Base-by-base conservation (phyloP, 92 coral and sea anemone genomes). In the Chrysogorgia sp. region DNA sequence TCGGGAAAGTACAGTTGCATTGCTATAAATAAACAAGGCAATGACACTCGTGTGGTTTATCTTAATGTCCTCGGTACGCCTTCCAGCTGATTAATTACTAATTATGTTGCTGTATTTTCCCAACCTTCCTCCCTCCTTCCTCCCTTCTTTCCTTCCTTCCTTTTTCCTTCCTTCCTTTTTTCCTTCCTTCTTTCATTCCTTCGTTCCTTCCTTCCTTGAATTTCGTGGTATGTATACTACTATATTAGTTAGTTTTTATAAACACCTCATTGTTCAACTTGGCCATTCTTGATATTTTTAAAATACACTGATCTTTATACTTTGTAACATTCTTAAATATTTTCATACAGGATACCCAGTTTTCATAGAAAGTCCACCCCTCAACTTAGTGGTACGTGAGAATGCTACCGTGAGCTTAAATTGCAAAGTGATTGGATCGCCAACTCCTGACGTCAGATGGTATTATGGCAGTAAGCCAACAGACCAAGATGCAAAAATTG, bases 1-100 rank as follows among this genome's bases (percentile, higher is more conserved):
- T 85, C 86, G 24, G 98, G 97, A 25, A 14, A 55, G 8, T 93
- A 93, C 77, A 75, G 82, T 45, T 93, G 98, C 72, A 82, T 85
- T 4, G 98, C 94, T 1, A 61, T 57, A 43, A 93, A 93, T 41
- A 62, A 83, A 0, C 75, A 33, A 49, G 97, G 91, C 21, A 67
- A 71, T 32, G 75, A 71, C 25, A 82, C 85, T 10, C 82, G 82
- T 7, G 40, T 41, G 20, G 86, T 86, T 50, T 77, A 88, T 63
- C 81, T 93, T 19, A 82, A 47, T 1, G 92, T 93, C 70, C 63
- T 85, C 79, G 98, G 98, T 91, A 26, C 41, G 79, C 24, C 22
- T 35, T 21, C 3, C n/a, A 47, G n/a, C 53, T 15, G 15, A 15
- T 47, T 7, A 47, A 47, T 7, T 15, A 2, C 10, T 47, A 2